phyloP scores from a whole-genome alignment of 2,888 invertebrate genomes.

The Labia minor region DNA sequence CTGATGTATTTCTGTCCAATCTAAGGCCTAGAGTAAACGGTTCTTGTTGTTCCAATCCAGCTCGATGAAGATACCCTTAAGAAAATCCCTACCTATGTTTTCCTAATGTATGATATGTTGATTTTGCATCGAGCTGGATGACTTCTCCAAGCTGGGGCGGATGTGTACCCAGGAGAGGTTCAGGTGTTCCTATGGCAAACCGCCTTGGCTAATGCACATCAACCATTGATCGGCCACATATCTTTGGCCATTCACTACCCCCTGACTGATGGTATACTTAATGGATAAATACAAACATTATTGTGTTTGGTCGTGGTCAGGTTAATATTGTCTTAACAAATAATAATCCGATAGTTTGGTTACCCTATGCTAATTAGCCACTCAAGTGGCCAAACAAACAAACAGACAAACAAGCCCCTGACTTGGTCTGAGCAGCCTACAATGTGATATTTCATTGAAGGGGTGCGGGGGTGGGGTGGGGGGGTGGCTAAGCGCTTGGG shows the following conservation, averaged over 20 bases:
- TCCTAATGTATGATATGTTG: not conserved
- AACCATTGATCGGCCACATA: not conserved
- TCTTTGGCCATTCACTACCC: not conserved
- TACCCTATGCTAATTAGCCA: conserved; percentile 4
- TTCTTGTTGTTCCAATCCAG: not conserved
- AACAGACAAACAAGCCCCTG: not conserved
- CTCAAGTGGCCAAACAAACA: conserved; percentile 8
- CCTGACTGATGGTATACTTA: not conserved
- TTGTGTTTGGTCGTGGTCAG: conserved; percentile 13
- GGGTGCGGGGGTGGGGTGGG: not conserved
- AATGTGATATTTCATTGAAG: not conserved
- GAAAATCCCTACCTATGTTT: not conserved
- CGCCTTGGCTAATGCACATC: not conserved
- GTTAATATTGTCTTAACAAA: conserved; percentile 13
- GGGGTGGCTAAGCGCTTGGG: not conserved
- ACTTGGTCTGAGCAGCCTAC: conserved; percentile 4
- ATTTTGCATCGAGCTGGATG: not conserved
- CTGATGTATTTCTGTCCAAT: not conserved
- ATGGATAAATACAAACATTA: conserved; percentile 13
- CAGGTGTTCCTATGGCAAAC: not conserved
- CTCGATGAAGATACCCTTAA: not conserved
- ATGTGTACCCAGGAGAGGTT: not conserved
- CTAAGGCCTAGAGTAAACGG: not conserved
- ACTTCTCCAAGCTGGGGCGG: not conserved
- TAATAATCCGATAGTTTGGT: conserved; percentile 13